A percentile compares a stretch with the other conserved stretches of the same genome.
Evolutionary conservation across 2,888 invertebrate species (phyloP).

Genomic region (Dryadula phaetusa): DNA sequence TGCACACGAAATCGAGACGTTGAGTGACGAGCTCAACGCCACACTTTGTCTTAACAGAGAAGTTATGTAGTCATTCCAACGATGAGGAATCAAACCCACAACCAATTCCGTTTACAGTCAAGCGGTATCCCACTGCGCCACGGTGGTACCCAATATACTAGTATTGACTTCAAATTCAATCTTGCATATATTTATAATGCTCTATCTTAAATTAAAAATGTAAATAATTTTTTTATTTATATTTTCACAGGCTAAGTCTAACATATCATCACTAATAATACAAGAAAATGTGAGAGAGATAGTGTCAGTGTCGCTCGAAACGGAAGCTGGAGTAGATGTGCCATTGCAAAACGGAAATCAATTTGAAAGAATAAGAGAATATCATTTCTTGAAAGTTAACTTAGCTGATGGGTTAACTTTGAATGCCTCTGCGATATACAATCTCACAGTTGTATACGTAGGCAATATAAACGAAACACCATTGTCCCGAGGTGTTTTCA

Average conservation of each 20-base stretch:
- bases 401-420: conserved; percentile 59
- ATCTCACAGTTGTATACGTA: conserved; percentile 60
- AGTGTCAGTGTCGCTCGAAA: conserved; percentile 52
- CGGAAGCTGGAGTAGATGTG: conserved; percentile 50
- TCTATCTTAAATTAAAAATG: too few species aligned
- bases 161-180: too few species aligned
- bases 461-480: conserved; percentile 79
- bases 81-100: too few species aligned
- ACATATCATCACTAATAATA: conserved; percentile 57
- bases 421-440: conserved; percentile 54
- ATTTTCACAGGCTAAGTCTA: conserved; percentile 61
- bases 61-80: too few species aligned
- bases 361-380: conserved; percentile 60
- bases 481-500: conserved; percentile 72
- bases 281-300: conserved; percentile 73
- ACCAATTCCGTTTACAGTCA: too few species aligned
- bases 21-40: too few species aligned
- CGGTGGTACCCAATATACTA: too few species aligned
- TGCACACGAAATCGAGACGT: too few species aligned
- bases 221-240: too few species aligned
- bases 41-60: too few species aligned
- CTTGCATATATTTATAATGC: too few species aligned
- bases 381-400: conserved; percentile 69
- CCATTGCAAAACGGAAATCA: conserved; percentile 50
- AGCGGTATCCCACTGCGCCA: too few species aligned